Evolutionary conservation across 1,140 invertebrate species (phyloP).

Genomic region (Neodiprion fabricii): DNA sequence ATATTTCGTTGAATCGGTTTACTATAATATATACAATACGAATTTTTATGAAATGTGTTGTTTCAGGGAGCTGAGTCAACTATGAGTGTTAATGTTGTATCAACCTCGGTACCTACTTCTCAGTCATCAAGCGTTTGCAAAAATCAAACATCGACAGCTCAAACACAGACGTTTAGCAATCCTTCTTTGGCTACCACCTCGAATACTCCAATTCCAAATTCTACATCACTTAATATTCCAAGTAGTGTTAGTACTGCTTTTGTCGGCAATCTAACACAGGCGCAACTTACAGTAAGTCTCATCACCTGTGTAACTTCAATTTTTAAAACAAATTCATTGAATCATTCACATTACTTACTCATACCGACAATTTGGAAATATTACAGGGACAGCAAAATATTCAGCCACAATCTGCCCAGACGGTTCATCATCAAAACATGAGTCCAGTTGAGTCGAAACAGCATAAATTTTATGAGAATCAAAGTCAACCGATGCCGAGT

Average conservation of each 20-base stretch:
- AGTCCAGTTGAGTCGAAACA: neutral
- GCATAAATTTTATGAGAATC: conserved; percentile 43
- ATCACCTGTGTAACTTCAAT: neutral
- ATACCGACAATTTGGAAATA: conserved; percentile 16
- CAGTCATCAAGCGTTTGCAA: conserved; percentile 47
- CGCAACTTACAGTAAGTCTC: conserved; percentile 36
- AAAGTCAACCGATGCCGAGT: conserved; percentile 49
- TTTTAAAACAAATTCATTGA: neutral
- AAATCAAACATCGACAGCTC: conserved; percentile 54
- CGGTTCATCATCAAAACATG: conserved; percentile 14
- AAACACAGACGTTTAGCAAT: conserved; percentile 50
- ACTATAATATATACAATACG: too few species aligned
- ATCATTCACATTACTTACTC: neutral
- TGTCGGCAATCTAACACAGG: conserved; percentile 39
- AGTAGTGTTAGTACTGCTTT: conserved; percentile 41
- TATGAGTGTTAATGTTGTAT: conserved; percentile 42
- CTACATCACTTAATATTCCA: conserved; percentile 36
- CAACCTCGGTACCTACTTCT: conserved; percentile 42
- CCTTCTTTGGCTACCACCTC: conserved; percentile 35
- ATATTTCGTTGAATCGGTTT: too few species aligned
- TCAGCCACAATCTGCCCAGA: conserved; percentile 40
- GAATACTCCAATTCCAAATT: conserved; percentile 44
- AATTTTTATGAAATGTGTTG: conserved; percentile 1
- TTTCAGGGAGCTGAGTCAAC: conserved; percentile 44
- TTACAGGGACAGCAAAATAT: conserved; percentile 45